Evolutionary conservation across 2,888 invertebrate species (phyloP), one percentile per base, ranked within the genome.

Genomic region (Athalia cordata): DNA sequence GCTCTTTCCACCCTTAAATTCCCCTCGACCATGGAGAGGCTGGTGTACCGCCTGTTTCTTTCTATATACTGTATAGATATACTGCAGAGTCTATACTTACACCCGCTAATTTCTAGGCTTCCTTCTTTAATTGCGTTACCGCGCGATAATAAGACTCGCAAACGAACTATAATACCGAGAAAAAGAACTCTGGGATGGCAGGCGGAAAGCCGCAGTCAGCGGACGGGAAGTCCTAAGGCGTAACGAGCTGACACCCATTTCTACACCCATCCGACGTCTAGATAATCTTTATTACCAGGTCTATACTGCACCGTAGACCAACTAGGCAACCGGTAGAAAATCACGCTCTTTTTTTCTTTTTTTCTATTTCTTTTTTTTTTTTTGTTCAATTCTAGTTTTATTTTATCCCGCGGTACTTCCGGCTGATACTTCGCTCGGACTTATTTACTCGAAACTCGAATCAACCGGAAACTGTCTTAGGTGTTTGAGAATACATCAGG

Each of bases 41-140:
- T 82, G 82, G 50, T 50, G 62, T 50, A 13, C 62, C 75, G 75
- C 62, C 75, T 75, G 75, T 75, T 75, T 75, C 62, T 75, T 75
- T 64, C 49, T 47, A 74, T 61, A 15, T 62, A 15, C 29, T 4
- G 62, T 62, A 5, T 62, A 55, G n/a, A 80, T 84, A 29, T 29
- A 29, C 83, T 81, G 76, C 66, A 79, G 68, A 84, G 85, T 86
- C 87, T 88, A 88, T 88, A 88, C 85, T 88, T 89, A 87, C 84
- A 84, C 86, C 86, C 86, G 86, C 87, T 88, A 88, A 88, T 89
- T 88, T 87, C 88, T 87, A 85, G 87, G 81, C 87, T 87, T 87
- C 86, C 87, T 88, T 85, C 87, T 88, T 88, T 88, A 89, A 89
- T 89, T 89, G 88, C 87, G 84, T 82, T 83, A 81, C 79, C 82